Conservation (phyloP, 2,113 vertebrate species). For the Phycodurus eques region DNA sequence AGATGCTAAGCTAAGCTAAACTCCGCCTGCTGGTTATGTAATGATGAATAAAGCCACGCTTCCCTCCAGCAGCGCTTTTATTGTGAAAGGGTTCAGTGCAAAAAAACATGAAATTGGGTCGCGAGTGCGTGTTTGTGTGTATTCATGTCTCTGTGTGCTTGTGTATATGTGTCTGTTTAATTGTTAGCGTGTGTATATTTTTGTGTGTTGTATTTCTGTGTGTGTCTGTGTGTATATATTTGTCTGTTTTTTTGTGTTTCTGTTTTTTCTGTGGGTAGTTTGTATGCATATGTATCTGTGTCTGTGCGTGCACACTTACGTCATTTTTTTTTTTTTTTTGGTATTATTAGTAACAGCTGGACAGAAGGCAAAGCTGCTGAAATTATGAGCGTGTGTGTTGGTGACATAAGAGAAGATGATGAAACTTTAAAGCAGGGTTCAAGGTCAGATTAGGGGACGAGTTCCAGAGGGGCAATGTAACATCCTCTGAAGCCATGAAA, state of each 20-base stretch:
- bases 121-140: conserved; percentile 6
- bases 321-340: conserved; percentile 7
- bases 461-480: background rate
- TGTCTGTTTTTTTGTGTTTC: background rate
- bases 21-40: background rate
- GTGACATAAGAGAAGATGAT: background rate
- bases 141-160: background rate
- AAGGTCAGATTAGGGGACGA: background rate
- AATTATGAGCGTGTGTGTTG: conserved; percentile 7
- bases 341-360: conserved; percentile 46
- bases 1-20: background rate
- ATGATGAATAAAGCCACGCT: conserved; percentile 2
- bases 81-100: background rate
- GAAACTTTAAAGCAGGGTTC: background rate
- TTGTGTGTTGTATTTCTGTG: conserved; percentile 17
- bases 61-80: background rate
- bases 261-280: background rate
- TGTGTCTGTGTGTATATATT: conserved; percentile 1
- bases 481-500: background rate
- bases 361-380: conserved; percentile 21
- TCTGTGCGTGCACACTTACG: conserved; percentile 9
- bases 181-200: conserved; percentile 1
- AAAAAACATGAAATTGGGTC: background rate
- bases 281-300: conserved; percentile 11
- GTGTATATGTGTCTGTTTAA: background rate